These are phyloP conservation scores for Catocala sponsa DNA, from an alignment of 2,888 invertebrate species.

Conservation along the genomic window DNA sequence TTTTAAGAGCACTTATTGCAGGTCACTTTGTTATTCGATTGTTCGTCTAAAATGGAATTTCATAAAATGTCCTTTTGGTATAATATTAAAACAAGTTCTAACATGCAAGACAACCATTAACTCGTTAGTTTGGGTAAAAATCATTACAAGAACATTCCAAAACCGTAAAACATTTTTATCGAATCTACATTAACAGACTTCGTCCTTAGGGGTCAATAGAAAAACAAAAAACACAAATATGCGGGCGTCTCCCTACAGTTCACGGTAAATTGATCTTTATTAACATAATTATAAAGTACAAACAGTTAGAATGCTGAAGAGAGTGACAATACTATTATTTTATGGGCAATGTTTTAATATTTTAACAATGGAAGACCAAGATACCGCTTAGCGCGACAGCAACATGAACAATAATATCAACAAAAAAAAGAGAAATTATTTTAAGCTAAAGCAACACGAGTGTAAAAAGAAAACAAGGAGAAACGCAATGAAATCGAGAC, in stretches of 20 bases:
- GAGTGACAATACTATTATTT: conserved; percentile 35
- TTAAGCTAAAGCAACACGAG: conserved; percentile 7
- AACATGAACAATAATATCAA: conserved; percentile 19
- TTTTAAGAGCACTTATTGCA: conserved; percentile 72
- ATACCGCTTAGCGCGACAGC: conserved; percentile 13
- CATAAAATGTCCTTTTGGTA: conserved; percentile 69
- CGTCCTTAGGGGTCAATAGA: conserved; percentile 51
- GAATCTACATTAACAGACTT: conserved; percentile 57
- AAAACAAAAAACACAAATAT: conserved; percentile 50
- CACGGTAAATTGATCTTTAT: conserved; percentile 34
- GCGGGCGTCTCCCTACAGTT: conserved; percentile 52
- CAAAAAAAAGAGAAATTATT: conserved; percentile 25
- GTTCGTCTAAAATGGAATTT: conserved; percentile 64
- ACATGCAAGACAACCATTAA: conserved; percentile 58
- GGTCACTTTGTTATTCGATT: conserved; percentile 63
- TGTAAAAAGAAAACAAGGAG: conserved; percentile 24
- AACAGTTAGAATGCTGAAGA: conserved; percentile 25
- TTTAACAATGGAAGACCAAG: conserved; percentile 39
- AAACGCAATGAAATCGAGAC: conserved; percentile 41
- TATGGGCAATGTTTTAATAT: conserved; percentile 43
- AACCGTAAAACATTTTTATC: conserved; percentile 51
- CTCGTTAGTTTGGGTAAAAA: conserved; percentile 44
- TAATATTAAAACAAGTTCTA: conserved; percentile 44
- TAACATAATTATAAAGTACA: conserved; percentile 30
- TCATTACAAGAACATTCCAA: conserved; percentile 46